phyloP scores from a whole-genome alignment of 1,140 invertebrate species.

The Diabrotica undecimpunctata region DNA sequence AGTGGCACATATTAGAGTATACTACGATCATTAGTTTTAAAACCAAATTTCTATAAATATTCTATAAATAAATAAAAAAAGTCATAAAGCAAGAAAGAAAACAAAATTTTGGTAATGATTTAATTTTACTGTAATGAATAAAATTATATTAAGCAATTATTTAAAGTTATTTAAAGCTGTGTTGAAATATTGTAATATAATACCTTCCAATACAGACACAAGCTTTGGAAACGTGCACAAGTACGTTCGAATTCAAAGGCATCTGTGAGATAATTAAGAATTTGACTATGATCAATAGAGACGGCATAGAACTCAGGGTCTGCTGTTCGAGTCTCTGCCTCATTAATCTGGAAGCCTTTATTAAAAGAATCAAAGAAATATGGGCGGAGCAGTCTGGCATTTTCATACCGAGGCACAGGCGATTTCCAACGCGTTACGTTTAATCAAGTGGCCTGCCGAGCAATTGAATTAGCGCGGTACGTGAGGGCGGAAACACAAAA shows the following conservation, averaged over 20 bases:
- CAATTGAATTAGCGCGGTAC: slow-evolving; percentile 39
- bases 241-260: slow-evolving; percentile 16
- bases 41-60: too few species aligned
- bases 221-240: slow-evolving; percentile 33
- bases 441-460: slow-evolving; percentile 41
- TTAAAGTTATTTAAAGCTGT: too few species aligned
- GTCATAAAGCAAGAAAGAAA: too few species aligned
- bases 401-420: slow-evolving; percentile 14
- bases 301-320: slow-evolving; percentile 20
- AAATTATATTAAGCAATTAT: too few species aligned
- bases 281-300: slow-evolving; percentile 28
- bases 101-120: too few species aligned
- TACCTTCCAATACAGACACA: background rate
- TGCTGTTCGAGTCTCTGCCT: slow-evolving; percentile 29
- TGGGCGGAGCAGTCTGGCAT: slow-evolving; percentile 35
- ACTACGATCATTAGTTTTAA: too few species aligned
- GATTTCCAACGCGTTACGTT: slow-evolving; percentile 24
- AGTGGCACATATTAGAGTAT: too few species aligned
- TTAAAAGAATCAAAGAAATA: slow-evolving; percentile 46
- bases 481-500: slow-evolving; percentile 39
- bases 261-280: slow-evolving; percentile 24
- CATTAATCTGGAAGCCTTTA: slow-evolving; percentile 43
- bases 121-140: too few species aligned
- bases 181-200: too few species aligned
- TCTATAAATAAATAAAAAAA: too few species aligned